Percentiles rank a stretch among this genome's conserved stretches.
Evolutionary conservation across 2,113 vertebrate species (phyloP).

Genomic region (Trochalopteron elliotii): DNA sequence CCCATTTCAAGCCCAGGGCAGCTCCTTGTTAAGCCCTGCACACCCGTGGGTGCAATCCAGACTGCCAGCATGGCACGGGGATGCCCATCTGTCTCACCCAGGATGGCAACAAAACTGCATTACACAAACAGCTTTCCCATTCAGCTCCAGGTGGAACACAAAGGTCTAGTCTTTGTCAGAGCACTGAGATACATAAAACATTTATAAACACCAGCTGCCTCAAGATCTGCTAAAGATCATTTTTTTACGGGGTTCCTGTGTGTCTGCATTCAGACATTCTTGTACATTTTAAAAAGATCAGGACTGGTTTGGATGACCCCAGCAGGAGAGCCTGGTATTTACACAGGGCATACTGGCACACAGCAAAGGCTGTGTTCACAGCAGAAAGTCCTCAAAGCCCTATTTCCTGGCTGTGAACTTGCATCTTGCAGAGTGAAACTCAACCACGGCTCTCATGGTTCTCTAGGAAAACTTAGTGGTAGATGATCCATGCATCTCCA

Average conservation of each 20-base stretch:
- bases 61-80: accelerated
- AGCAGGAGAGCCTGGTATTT: background rate
- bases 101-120: background rate
- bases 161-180: background rate
- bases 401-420: background rate
- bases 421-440: background rate
- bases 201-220: constrained; percentile 25
- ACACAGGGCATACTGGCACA: background rate
- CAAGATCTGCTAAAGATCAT: background rate
- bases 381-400: background rate
- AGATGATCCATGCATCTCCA: background rate
- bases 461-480: background rate
- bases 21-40: background rate
- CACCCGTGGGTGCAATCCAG: background rate
- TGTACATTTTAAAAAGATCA: background rate
- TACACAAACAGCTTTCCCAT: background rate
- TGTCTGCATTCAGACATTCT: background rate
- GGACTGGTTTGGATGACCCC: background rate
- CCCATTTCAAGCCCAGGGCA: background rate
- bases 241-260: background rate
- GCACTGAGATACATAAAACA: background rate
- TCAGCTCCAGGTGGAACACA: background rate
- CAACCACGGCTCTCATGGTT: background rate
- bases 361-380: accelerated
- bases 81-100: background rate